Evolutionary conservation across 2,113 vertebrate species (phyloP), one percentile per base, ranked within the genome.

Genomic region (Nycticryphes semicollaris): DNA sequence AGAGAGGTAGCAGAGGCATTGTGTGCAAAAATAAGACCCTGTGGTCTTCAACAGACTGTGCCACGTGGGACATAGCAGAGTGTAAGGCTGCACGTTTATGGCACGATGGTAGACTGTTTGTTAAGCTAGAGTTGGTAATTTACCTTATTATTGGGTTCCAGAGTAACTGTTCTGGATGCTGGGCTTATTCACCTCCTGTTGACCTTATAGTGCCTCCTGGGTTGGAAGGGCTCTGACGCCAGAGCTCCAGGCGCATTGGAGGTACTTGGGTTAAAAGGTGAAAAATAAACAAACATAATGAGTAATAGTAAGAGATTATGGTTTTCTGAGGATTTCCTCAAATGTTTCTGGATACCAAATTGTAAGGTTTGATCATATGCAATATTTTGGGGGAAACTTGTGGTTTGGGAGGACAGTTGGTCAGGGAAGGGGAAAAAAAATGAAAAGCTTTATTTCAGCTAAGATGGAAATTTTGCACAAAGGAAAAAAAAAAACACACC

Each of bases 21-120:
- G 17, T 6, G 30, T 24, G 6, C 20, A 70, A 54, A 78, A 3
- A 2, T 12, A 57, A 43, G 59, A 45, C 7, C 25, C 31, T 0
- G 0, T 31, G 20, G 12, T 22, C 62, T 41, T 37, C 35, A 12
- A 0, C 0, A 2, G 15, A 9, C 51, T 5, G 1, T 45, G 27
- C 22, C 41, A 47, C 25, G 31, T 57, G 68, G 53, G 7, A 19
- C 30, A 16, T 27, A 53, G 37, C 1, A 1, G 25, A 0, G 0
- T 27, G 39, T 51, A 41, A 80, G 20, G 24, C 53, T 64, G 30
- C 62, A 39, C 1, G 0, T 31, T 14, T 1, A 0, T 5, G 54
- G 56, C 0, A 0, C 3, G n/a, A 17, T 5, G n/a, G 4, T 24
- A 24, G 20, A 12, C 37, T 8, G 2, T 10, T 21, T 23, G 30